Conservation (phyloP, 2,113 vertebrate genomes). For the Python bivittatus region DNA sequence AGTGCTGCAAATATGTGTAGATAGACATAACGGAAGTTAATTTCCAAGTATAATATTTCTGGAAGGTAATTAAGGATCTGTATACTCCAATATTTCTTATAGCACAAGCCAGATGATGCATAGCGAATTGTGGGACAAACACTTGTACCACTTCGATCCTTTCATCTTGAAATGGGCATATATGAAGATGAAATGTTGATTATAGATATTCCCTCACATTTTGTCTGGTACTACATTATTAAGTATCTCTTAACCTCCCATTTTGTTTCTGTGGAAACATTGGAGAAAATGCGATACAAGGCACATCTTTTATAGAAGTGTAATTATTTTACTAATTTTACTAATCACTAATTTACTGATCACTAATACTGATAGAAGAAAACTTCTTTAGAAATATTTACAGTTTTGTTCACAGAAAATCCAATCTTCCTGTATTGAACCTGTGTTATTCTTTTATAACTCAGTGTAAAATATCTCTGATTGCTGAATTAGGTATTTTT, state of each 20-base stretch:
- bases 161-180: neutral
- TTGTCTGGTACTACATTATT: neutral
- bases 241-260: neutral
- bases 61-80: neutral
- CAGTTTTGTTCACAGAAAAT: neutral
- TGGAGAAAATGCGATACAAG: neutral
- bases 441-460: neutral
- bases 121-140: neutral
- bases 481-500: neutral
- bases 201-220: too few species aligned
- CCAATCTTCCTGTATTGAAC: neutral
- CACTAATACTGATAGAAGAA: neutral
- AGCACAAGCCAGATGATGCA: neutral
- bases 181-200: neutral
- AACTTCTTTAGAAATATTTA: neutral
- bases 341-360: too few species aligned
- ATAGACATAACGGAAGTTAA: neutral
- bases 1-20: constrained; percentile 36
- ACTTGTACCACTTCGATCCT: neutral
- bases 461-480: neutral
- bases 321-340: constrained; percentile 32
- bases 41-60: neutral
- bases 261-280: neutral
- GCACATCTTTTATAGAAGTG: neutral
- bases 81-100: neutral